Evolutionary conservation across 2,888 invertebrate genomes (phyloP).

Genomic region (Lasioglossum malachurum): DNA sequence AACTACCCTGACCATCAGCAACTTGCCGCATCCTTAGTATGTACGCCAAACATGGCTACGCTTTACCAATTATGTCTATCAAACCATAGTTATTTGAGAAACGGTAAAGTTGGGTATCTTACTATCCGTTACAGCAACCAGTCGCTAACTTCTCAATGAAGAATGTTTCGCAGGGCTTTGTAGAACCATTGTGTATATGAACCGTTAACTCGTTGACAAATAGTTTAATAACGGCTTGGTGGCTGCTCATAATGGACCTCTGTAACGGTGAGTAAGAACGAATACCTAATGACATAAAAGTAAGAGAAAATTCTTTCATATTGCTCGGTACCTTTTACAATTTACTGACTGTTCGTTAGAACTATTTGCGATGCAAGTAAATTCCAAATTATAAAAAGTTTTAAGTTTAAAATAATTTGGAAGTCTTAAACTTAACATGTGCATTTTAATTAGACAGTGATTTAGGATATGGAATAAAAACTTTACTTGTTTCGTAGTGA

Average conservation of each 20-base stretch:
- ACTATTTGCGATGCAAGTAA: neutral
- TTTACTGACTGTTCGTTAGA: neutral
- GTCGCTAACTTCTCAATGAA: neutral
- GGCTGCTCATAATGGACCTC: neutral
- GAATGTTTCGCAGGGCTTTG: neutral
- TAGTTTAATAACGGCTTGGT: neutral
- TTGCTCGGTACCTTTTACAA: neutral
- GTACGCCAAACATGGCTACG: neutral
- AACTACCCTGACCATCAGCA: neutral
- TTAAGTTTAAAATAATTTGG: neutral
- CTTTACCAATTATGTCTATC: neutral
- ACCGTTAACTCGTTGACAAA: neutral
- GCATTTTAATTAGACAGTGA: neutral
- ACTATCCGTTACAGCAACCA: neutral
- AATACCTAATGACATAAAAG: neutral
- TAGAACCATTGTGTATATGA: neutral
- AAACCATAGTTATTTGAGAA: neutral
- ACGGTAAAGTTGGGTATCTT: neutral
- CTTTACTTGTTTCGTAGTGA: too few species aligned
- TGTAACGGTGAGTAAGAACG: neutral
- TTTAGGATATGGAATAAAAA: too few species aligned
- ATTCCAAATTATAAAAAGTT: neutral
- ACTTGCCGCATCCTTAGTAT: neutral
- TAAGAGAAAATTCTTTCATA: neutral
- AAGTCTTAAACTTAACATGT: neutral